Evolutionary conservation across 2,888 invertebrate genomes (phyloP).

Genomic region (Lysandra coridon): DNA sequence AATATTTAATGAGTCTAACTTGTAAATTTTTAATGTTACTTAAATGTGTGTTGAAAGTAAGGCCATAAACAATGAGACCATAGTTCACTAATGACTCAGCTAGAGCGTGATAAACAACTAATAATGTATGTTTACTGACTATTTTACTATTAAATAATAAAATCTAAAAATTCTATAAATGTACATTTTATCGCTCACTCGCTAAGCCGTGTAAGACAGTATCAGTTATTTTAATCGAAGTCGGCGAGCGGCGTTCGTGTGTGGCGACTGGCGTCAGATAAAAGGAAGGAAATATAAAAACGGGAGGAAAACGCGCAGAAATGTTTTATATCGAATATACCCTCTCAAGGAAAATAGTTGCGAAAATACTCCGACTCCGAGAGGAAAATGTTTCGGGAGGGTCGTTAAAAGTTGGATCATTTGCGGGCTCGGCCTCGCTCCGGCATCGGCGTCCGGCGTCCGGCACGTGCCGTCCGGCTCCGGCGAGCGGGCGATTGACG

Average conservation of each 20-base stretch:
- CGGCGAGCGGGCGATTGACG: neutral
- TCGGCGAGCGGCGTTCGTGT: neutral
- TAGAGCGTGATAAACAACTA: too few relatives aligned
- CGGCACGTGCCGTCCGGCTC: neutral
- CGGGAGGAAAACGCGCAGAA: conserved; percentile 4
- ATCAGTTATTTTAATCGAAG: neutral
- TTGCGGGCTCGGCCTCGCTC: neutral
- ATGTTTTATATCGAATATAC: conserved; percentile 15
- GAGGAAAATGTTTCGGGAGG: neutral
- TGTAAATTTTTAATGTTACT: too few relatives aligned
- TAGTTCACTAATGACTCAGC: too few relatives aligned
- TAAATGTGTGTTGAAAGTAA: too few relatives aligned
- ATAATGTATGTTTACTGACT: too few relatives aligned
- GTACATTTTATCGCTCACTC: neutral
- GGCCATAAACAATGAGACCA: too few relatives aligned
- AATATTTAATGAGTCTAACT: too few relatives aligned
- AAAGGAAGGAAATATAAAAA: conserved; percentile 19
- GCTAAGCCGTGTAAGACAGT: neutral
- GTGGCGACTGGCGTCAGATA: conserved; percentile 8
- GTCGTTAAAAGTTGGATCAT: conserved; percentile 3
- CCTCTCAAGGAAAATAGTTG: conserved; percentile 16
- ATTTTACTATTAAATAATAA: too few relatives aligned
- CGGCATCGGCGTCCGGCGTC: neutral
- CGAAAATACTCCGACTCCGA: neutral
- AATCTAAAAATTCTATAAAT: neutral